phyloP scores from a whole-genome alignment of 2,888 invertebrate species.

The Scaptomyza reducta region DNA sequence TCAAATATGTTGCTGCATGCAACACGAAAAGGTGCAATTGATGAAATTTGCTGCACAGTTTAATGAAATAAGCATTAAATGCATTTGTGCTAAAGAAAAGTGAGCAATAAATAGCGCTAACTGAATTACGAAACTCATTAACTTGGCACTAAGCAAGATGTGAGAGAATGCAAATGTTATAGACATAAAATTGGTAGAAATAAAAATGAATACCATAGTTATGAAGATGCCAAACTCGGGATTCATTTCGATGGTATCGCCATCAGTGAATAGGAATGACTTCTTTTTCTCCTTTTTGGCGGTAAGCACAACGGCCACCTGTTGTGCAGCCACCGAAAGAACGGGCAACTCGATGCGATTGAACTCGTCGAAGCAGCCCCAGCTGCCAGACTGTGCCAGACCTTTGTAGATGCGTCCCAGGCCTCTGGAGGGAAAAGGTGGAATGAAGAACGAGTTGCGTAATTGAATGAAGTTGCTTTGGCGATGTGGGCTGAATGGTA shows the following conservation, averaged over 20 bases:
- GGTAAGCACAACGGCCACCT: slow-evolving; percentile 95
- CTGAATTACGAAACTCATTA: slow-evolving; percentile 46
- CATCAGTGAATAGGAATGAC: slow-evolving; percentile 96
- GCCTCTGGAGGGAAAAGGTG: slow-evolving; percentile 86
- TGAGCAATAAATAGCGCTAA: slow-evolving; percentile 40
- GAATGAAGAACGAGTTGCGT: slow-evolving; percentile 11
- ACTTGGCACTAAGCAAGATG: slow-evolving; percentile 10
- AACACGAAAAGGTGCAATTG: not conserved
- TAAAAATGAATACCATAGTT: slow-evolving; percentile 90
- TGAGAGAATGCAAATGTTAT: not conserved
- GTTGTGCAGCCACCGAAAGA: slow-evolving; percentile 97
- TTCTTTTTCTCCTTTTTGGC: slow-evolving; percentile 97
- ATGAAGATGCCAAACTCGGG: slow-evolving; percentile 98
- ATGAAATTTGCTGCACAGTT: slow-evolving; percentile 15
- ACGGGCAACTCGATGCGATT: slow-evolving; percentile 97
- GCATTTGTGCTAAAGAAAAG: slow-evolving; percentile 19
- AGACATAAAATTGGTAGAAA: not conserved
- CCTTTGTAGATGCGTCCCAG: slow-evolving; percentile 98
- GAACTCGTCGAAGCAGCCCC: slow-evolving; percentile 99
- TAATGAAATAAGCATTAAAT: slow-evolving; percentile 31
- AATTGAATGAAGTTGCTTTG: slow-evolving; percentile 40
- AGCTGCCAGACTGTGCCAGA: slow-evolving; percentile 96
- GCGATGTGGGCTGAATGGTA: slow-evolving; percentile 47
- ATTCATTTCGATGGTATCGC: slow-evolving; percentile 95
- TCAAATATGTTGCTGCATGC: not conserved